A percentile compares a stretch with the other conserved stretches of the same genome.
Evolutionary conservation across 2,797 vertebrate species (phyloP).

Genomic region (Clarias platycephalus): DNA sequence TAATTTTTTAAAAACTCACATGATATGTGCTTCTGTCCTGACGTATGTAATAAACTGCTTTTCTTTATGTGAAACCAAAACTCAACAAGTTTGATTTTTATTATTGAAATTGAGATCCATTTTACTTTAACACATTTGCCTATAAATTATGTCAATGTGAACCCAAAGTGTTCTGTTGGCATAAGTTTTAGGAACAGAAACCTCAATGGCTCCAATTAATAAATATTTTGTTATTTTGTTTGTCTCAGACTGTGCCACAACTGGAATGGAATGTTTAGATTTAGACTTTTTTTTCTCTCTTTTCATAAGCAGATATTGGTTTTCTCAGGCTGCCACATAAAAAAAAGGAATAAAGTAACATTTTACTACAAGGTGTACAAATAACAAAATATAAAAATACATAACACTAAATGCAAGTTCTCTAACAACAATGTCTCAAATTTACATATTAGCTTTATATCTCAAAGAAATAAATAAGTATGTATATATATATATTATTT

Average conservation of each 20-base stretch:
- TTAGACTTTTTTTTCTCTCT: not conserved
- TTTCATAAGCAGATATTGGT: not conserved
- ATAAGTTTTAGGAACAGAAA: not conserved
- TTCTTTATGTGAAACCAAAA: not conserved
- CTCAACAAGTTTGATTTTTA: not conserved
- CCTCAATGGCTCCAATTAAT: not conserved
- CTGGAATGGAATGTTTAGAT: not conserved
- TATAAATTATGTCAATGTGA: not conserved
- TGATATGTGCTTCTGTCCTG: not conserved
- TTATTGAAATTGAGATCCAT: too few relatives aligned
- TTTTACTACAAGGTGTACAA: not conserved
- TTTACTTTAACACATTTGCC: not conserved
- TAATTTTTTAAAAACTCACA: not conserved
- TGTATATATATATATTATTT: too few relatives aligned
- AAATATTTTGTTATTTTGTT: too few relatives aligned
- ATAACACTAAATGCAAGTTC: too few relatives aligned
- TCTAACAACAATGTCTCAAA: not conserved
- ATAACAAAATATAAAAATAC: not conserved
- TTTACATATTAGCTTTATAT: not conserved
- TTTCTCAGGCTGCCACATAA: not conserved
- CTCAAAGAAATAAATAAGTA: too few relatives aligned
- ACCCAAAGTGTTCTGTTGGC: not conserved
- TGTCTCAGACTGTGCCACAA: not conserved
- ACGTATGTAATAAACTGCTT: not conserved
- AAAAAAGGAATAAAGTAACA: not conserved